Percentiles rank a stretch among this genome's conserved stretches.
Evolutionary conservation across 2,888 invertebrate species (phyloP).

Genomic region (Strigamia transsilvanica): DNA sequence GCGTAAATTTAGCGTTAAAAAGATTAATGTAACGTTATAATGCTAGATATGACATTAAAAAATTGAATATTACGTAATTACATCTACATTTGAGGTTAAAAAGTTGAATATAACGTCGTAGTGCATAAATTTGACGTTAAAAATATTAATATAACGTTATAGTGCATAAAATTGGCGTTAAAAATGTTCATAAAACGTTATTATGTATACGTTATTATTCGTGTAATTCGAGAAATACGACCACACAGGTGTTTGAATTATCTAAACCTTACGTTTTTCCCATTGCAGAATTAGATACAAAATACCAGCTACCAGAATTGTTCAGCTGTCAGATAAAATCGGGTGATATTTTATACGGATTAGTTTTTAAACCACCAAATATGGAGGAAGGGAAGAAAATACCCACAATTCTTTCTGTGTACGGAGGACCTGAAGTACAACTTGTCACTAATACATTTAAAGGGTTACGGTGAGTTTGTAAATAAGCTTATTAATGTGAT

Average conservation of each 20-base stretch:
- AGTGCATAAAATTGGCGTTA: too few species aligned
- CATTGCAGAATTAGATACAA: conserved; percentile 55
- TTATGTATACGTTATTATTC: too few species aligned
- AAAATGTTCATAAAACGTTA: too few species aligned
- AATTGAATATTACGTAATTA: too few species aligned
- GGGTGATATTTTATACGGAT: conserved; percentile 80
- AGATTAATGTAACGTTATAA: too few species aligned
- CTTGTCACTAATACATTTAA: conserved; percentile 95
- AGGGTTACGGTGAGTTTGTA: conserved; percentile 67
- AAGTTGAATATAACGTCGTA: too few species aligned
- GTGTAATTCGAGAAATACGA: too few species aligned
- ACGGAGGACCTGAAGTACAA: conserved; percentile 98
- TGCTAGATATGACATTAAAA: too few species aligned
- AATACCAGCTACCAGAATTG: conserved; percentile 75
- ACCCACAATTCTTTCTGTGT: conserved; percentile 95
- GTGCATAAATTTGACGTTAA: too few species aligned
- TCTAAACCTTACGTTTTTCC: not conserved
- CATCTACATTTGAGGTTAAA: too few species aligned
- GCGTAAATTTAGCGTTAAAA: too few species aligned
- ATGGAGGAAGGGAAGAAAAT: conserved; percentile 72
- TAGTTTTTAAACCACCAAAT: conserved; percentile 87
- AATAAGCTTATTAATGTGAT: not conserved
- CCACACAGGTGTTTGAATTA: not conserved
- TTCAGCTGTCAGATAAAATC: conserved; percentile 74
- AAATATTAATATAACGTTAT: too few species aligned